phyloP scores from a whole-genome alignment of 2,797 vertebrate genomes.

The Sus cebifrons region DNA sequence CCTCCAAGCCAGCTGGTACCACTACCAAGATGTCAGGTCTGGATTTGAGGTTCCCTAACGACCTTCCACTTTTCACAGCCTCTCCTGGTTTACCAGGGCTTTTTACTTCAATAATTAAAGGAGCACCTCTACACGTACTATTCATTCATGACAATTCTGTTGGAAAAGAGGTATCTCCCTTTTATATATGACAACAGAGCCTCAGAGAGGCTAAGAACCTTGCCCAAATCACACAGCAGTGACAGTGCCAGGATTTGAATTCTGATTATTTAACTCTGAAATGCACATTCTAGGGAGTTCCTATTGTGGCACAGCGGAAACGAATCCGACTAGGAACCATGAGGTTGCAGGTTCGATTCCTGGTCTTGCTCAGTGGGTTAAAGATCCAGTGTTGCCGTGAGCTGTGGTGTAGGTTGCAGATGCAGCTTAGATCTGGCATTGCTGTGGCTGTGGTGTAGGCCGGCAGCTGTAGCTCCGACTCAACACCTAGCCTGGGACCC shows the following conservation, averaged over 20 bases:
- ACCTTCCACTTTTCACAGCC: background rate
- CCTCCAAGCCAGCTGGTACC: background rate
- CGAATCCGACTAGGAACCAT: too few species aligned
- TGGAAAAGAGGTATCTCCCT: background rate
- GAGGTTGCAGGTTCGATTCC: too few species aligned
- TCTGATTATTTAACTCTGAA: background rate
- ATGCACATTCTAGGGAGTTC: background rate
- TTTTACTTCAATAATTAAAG: slow-evolving; percentile 12
- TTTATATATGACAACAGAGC: background rate
- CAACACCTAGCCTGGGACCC: too few species aligned
- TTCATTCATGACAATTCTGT: background rate
- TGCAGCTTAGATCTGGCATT: too few species aligned
- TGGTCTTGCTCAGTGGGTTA: too few species aligned
- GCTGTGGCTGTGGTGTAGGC: too few species aligned
- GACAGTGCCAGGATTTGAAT: background rate
- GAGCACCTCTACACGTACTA: background rate
- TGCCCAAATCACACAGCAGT: background rate
- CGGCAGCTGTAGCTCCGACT: too few species aligned
- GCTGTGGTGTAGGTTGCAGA: too few species aligned
- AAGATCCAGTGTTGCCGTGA: too few species aligned
- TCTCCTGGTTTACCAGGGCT: background rate
- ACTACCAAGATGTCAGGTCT: background rate
- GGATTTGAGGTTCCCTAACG: background rate
- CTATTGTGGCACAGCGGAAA: too few species aligned
- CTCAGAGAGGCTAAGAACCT: background rate